These are phyloP conservation scores for Sesamia inferens DNA, from an alignment of 2,888 invertebrate species.

Conservation along the genomic window DNA sequence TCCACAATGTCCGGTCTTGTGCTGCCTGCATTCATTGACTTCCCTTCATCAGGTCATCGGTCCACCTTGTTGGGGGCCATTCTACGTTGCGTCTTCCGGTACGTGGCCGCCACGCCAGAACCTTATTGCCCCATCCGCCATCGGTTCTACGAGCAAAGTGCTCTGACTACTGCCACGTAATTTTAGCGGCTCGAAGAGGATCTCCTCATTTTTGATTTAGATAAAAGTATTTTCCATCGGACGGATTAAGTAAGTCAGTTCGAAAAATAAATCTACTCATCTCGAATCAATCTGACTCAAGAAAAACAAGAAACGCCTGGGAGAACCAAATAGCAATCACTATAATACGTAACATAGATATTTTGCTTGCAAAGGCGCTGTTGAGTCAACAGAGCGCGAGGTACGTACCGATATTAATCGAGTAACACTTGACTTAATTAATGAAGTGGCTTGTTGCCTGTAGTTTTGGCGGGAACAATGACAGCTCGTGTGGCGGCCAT, in stretches of 20 bases:
- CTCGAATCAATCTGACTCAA: constrained; percentile 6
- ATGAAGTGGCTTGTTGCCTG: constrained; percentile 65
- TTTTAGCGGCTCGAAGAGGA: no score
- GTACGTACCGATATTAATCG: constrained; percentile 43
- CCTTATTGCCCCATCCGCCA: no score
- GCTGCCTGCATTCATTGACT: no score
- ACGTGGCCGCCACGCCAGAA: no score
- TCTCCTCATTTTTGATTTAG: not conserved
- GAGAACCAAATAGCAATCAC: constrained; percentile 40
- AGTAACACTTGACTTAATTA: constrained; percentile 67
- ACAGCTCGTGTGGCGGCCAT: constrained; percentile 67
- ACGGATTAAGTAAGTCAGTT: constrained; percentile 7
- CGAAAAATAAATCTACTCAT: constrained; percentile 17
- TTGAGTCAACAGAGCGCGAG: constrained; percentile 35
- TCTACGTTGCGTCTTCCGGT: no score
- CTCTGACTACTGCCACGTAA: no score
- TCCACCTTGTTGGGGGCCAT: no score
- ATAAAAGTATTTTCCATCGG: constrained; percentile 17
- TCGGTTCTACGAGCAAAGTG: no score
- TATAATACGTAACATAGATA: constrained; percentile 32
- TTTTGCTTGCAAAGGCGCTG: constrained; percentile 42
- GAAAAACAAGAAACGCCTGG: constrained; percentile 43
- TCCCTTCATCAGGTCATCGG: no score
- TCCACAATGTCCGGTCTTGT: no score
- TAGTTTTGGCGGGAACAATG: constrained; percentile 66